Evolutionary conservation across 2,888 invertebrate genomes (phyloP), one percentile per base, ranked within the genome.

Genomic region (Clusia tigrina): DNA sequence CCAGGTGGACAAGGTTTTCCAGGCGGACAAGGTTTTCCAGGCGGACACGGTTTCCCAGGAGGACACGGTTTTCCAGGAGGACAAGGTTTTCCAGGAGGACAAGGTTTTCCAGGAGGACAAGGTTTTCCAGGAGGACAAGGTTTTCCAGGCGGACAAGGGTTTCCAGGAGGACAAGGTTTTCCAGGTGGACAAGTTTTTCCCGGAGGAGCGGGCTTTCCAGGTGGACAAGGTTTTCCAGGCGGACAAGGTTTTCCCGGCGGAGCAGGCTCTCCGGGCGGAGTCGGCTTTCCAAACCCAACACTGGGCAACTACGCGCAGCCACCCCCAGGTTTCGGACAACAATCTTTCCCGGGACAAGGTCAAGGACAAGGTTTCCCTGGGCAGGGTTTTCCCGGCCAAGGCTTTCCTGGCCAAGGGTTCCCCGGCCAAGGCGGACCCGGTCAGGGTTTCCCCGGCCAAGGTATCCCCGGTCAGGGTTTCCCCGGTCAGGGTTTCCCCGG

Each of bases 21-120:
- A 18, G 17, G 53, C 17, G 2, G 10, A 5, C 37, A 18, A 18
- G 23, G 18, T 48, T n/a, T 15, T 3, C 42, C n/a, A n/a, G n/a
- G n/a, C n/a, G 18, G 18, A 6, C 48, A 18, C 2, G 56, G 56
- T 15, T 56, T 42, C 23, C 23, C 22, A 2, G 56, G 60, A 37
- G 0, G 12, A 32, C n/a, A n/a, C n/a, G n/a, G n/a, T n/a, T n/a
- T n/a, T n/a, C n/a, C n/a, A n/a, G n/a, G n/a, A n/a, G n/a, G 22
- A 48, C 48, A 26, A 54, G 54, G 54, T 32, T 69, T 15, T 15
- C 62, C 12, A 42, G 63, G n/a, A n/a, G n/a, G 23, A 63, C 59
- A 18, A 48, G 48, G 48, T 48, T 48, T 54, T 32, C 18, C 54
- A 20, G 54, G 32, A 18, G 58, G 37, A 6, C 58, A 32, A 37